A percentile compares a stretch with the other conserved stretches of the same genome.
Evolutionary conservation across 2,797 vertebrate genomes (phyloP).

Genomic region (Dendrocincla fuliginosa): DNA sequence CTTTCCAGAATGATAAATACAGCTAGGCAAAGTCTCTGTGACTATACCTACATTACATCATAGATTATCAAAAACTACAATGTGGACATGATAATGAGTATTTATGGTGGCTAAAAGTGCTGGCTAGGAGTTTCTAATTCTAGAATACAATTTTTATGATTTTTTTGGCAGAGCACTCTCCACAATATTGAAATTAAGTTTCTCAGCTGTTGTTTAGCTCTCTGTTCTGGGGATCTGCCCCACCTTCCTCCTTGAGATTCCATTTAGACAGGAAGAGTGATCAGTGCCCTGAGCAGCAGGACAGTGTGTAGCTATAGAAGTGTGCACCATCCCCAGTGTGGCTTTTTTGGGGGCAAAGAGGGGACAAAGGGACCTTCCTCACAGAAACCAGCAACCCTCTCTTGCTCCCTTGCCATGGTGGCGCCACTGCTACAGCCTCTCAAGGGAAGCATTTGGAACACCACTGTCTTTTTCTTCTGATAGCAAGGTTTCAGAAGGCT

Average conservation of each 20-base stretch:
- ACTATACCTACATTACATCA: conserved; percentile 62
- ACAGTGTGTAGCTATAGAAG: neutral
- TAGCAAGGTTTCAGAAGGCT: neutral
- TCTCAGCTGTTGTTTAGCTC: conserved; percentile 10
- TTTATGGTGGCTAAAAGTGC: conserved; percentile 18
- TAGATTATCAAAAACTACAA: conserved; percentile 62
- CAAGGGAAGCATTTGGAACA: neutral
- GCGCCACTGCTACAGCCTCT: neutral
- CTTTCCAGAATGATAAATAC: conserved; percentile 72
- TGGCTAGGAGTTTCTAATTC: conserved; percentile 44
- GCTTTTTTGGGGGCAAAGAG: neutral
- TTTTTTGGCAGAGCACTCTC: conserved; percentile 25
- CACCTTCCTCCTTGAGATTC: neutral
- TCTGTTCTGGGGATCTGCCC: neutral
- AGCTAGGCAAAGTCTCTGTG: conserved; percentile 55
- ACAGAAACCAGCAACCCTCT: neutral
- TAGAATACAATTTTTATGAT: conserved; percentile 62
- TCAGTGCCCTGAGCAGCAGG: neutral
- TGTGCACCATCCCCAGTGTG: neutral
- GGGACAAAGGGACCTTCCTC: rapidly evolving
- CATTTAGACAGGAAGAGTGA: neutral
- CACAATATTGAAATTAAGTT: conserved; percentile 36
- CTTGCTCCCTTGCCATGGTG: neutral
- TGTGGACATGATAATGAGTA: conserved; percentile 58
- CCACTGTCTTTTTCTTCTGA: neutral